These are phyloP conservation scores for Euclidia mi DNA, from an alignment of 2,888 invertebrate species.

Conservation along the genomic window DNA sequence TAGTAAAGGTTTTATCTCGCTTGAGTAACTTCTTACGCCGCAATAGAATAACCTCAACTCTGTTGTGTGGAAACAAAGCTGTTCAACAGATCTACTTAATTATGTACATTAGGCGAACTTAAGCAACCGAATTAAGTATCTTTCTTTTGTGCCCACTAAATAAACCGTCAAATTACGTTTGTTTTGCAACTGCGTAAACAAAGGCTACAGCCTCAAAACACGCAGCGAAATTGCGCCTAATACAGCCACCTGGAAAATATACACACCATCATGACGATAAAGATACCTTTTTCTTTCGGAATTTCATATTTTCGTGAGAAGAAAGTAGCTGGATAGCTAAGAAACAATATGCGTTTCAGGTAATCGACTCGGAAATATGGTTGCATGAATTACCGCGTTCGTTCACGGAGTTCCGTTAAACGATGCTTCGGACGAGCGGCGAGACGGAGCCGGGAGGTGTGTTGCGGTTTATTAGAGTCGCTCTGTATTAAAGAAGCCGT, in stretches of 20 bases:
- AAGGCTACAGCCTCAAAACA: conserved; percentile 31
- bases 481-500: conserved; percentile 25
- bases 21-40: conserved; percentile 9
- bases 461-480: conserved; percentile 40
- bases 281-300: not conserved
- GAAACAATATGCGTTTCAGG: conserved; percentile 28
- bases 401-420: conserved; percentile 43
- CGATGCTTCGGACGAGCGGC: conserved; percentile 18
- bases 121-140: conserved; percentile 43
- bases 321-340: conserved; percentile 8
- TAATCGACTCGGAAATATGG: conserved; percentile 31
- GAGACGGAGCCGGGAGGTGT: conserved; percentile 37
- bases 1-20: conserved; percentile 16
- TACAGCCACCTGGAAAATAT: not conserved
- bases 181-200: conserved; percentile 30
- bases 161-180: conserved; percentile 32
- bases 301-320: conserved; percentile 5
- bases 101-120: conserved; percentile 45
- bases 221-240: conserved; percentile 10
- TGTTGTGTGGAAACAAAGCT: conserved; percentile 34
- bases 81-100: conserved; percentile 31
- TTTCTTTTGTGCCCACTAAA: conserved; percentile 42
- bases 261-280: not conserved
- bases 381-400: conserved; percentile 37
- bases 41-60: conserved; percentile 22